These are phyloP conservation scores for Araneus ventricosus DNA, from an alignment of 1,140 invertebrate species.

Conservation along the genomic window DNA sequence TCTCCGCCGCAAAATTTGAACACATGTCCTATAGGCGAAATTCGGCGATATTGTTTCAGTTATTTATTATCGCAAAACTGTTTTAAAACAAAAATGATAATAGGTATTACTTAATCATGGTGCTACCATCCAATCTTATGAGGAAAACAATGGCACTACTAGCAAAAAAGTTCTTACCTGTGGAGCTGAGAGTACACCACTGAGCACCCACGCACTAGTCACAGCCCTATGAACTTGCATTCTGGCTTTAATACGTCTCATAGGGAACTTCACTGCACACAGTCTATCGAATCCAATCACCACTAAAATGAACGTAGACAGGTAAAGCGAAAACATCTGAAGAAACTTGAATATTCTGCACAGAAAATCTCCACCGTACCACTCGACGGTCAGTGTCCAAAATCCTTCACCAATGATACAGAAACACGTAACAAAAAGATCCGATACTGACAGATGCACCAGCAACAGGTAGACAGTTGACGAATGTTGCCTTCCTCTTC, in stretches of 20 bases:
- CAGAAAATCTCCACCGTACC: constrained; percentile 87
- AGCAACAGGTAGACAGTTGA: constrained; percentile 88
- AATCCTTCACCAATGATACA: constrained; percentile 89
- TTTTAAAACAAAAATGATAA: too few relatives aligned
- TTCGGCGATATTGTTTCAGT: too few relatives aligned
- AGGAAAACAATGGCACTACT: neutral
- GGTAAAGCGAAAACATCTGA: constrained; percentile 89
- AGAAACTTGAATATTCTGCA: constrained; percentile 91
- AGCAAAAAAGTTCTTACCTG: constrained; percentile 80
- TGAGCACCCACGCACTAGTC: constrained; percentile 85
- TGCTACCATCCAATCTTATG: too few relatives aligned
- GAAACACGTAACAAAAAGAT: constrained; percentile 88
- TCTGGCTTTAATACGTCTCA: constrained; percentile 85
- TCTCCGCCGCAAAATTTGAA: too few relatives aligned
- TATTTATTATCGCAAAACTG: too few relatives aligned
- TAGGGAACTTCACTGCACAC: constrained; percentile 88
- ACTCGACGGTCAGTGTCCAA: constrained; percentile 89
- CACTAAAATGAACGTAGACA: constrained; percentile 90
- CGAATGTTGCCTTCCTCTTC: constrained; percentile 81
- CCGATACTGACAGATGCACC: constrained; percentile 83
- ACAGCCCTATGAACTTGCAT: constrained; percentile 84
- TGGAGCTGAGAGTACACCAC: constrained; percentile 88
- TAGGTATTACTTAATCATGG: too few relatives aligned
- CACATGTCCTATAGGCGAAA: too few relatives aligned
- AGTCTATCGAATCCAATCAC: constrained; percentile 90